Conservation (phyloP, 2,888 invertebrate species). For the Pachydiplax longipennis region DNA sequence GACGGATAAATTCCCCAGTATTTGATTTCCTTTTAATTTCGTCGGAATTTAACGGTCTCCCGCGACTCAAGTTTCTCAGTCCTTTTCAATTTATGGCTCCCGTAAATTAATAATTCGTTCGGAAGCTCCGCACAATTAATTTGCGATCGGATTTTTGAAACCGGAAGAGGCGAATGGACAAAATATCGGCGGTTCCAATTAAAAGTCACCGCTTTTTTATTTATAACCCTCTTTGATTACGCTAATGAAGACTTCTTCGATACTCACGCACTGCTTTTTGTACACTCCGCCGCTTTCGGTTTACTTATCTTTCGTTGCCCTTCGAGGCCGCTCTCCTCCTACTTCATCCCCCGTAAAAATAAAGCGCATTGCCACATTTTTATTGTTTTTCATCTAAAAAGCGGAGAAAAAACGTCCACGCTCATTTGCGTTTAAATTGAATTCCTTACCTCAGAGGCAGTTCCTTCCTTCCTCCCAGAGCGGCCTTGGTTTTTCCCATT, state of each 20-base stretch:
- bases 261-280: neutral
- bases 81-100: neutral
- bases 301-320: neutral
- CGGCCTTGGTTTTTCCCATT: slow-evolving; percentile 10
- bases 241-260: neutral
- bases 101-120: neutral
- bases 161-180: neutral
- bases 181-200: neutral
- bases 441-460: neutral
- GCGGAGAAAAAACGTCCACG: neutral
- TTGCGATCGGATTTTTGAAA: neutral
- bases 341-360: neutral
- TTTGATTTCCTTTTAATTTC: neutral
- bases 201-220: neutral
- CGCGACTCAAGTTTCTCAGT: neutral
- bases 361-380: slow-evolving; percentile 1
- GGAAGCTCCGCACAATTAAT: neutral
- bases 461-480: neutral
- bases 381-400: neutral
- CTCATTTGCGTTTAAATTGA: slow-evolving; percentile 44
- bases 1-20: neutral
- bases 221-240: neutral
- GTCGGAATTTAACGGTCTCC: neutral
- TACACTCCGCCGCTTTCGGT: neutral
- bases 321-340: neutral